Evolutionary conservation across 2,797 vertebrate species (phyloP).

Genomic region (Mus minutoides): DNA sequence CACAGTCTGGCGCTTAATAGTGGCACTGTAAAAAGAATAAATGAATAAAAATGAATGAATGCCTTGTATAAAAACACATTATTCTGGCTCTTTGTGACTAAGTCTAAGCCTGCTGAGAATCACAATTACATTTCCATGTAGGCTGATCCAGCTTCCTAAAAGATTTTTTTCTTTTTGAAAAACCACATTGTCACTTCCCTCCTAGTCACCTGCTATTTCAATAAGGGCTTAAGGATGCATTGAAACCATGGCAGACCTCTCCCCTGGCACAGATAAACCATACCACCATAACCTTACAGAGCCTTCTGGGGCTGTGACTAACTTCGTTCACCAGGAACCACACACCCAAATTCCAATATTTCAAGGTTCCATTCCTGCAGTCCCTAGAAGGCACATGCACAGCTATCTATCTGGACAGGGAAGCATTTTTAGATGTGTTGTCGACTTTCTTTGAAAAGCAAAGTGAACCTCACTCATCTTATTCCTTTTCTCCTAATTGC

Average conservation of each 20-base stretch:
- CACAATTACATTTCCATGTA: conserved; percentile 51
- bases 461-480: conserved; percentile 4
- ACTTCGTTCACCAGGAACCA: not conserved
- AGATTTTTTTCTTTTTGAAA: not conserved
- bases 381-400: not conserved
- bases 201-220: conserved; percentile 55
- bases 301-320: not conserved
- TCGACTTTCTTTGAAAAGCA: conserved; percentile 37
- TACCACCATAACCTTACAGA: not conserved
- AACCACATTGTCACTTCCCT: not conserved
- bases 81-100: conserved; percentile 54
- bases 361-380: not conserved
- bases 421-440: conserved; percentile 36
- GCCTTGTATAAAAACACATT: conserved; percentile 57
- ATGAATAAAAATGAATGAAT: conserved; percentile 67
- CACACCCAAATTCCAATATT: not conserved
- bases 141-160: conserved; percentile 30
- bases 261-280: not conserved
- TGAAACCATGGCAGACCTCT: conserved; percentile 10
- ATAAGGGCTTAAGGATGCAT: conserved; percentile 53
- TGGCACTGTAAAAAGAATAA: conserved; percentile 50
- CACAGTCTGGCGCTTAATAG: conserved; percentile 35
- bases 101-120: conserved; percentile 66
- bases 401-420: not conserved
- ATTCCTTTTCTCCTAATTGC: conserved; percentile 41